Percentiles rank a stretch among this genome's conserved stretches.
Evolutionary conservation across 2,888 invertebrate species (phyloP).

Genomic region (Athripsodes cinereus): DNA sequence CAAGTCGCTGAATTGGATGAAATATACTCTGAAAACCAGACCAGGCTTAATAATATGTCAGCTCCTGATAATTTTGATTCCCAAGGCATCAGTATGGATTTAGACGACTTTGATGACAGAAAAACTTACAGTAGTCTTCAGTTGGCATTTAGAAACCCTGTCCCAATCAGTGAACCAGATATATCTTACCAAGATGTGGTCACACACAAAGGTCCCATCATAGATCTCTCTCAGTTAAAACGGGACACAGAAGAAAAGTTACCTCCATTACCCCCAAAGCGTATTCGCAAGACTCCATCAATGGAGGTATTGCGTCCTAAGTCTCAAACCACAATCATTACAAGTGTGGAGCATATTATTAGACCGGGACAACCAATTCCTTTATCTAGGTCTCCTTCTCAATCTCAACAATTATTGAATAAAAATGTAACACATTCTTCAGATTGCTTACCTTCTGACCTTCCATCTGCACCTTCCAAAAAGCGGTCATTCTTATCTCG

Average conservation of each 20-base stretch:
- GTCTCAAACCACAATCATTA: slow-evolving; percentile 32
- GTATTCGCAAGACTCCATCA: slow-evolving; percentile 53
- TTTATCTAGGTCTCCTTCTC: slow-evolving; percentile 30
- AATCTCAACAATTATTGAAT: slow-evolving; percentile 31
- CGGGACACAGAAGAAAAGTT: slow-evolving; percentile 54
- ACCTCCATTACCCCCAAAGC: slow-evolving; percentile 77
- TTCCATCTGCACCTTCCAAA: slow-evolving; percentile 40
- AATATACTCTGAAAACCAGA: slow-evolving; percentile 69
- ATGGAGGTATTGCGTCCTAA: slow-evolving; percentile 41
- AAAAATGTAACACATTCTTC: slow-evolving; percentile 31
- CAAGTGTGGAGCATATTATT: slow-evolving; percentile 40
- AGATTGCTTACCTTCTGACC: slow-evolving; percentile 40
- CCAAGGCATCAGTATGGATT: slow-evolving; percentile 41
- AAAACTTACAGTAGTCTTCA: slow-evolving; percentile 81
- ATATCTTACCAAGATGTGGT: slow-evolving; percentile 56
- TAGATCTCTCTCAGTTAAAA: slow-evolving; percentile 48
- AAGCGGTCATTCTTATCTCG: slow-evolving; percentile 48
- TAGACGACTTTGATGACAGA: slow-evolving; percentile 67
- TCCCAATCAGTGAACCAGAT: slow-evolving; percentile 51
- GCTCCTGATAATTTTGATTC: slow-evolving; percentile 30
- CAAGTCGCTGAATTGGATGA: slow-evolving; percentile 77
- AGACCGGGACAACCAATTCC: slow-evolving; percentile 37
- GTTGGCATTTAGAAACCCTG: slow-evolving; percentile 78
- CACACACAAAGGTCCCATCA: slow-evolving; percentile 46
- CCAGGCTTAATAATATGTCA: slow-evolving; percentile 49